Percentiles rank a stretch among this genome's conserved stretches.
Conservation (phyloP, 1,140 invertebrate species). For the Lysiphlebus fabarum region DNA sequence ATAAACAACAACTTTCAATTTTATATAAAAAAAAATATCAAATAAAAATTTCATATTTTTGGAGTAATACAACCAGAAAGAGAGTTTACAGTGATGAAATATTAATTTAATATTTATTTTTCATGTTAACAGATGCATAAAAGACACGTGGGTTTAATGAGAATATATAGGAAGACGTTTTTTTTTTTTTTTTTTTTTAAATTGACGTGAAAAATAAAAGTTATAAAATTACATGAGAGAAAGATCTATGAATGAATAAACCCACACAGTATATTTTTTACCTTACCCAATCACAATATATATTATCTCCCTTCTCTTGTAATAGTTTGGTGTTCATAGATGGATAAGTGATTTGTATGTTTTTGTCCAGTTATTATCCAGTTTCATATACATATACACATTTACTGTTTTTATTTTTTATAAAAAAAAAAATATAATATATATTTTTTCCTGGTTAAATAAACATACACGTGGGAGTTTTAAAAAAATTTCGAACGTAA, state of each 20-base stretch:
- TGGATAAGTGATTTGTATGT: not conserved
- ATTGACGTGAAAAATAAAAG: not conserved
- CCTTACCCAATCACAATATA: slow-evolving; percentile 17
- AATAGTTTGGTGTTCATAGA: slow-evolving; percentile 3
- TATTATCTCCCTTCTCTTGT: not conserved
- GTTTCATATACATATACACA: no score
- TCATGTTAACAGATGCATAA: no score
- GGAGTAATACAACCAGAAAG: no score
- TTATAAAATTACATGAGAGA: slow-evolving; percentile 3
- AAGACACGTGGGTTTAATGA: not conserved
- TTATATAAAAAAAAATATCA: no score
- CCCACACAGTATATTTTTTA: slow-evolving; percentile 25
- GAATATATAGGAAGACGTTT: no score
- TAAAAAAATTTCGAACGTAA: slow-evolving; percentile 1
- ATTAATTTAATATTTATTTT: not conserved
- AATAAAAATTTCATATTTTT: no score
- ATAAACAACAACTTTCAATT: no score
- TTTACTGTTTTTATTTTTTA: no score
- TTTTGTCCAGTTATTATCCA: slow-evolving; percentile 12
- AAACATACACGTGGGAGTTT: slow-evolving; percentile 6
- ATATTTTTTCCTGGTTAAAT: no score
- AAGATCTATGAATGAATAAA: slow-evolving; percentile 30
- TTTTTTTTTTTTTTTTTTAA: no score
- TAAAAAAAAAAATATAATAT: no score
- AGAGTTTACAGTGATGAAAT: no score